phyloP scores from a whole-genome alignment of 1,140 invertebrate species.

The Cydia splendana region DNA sequence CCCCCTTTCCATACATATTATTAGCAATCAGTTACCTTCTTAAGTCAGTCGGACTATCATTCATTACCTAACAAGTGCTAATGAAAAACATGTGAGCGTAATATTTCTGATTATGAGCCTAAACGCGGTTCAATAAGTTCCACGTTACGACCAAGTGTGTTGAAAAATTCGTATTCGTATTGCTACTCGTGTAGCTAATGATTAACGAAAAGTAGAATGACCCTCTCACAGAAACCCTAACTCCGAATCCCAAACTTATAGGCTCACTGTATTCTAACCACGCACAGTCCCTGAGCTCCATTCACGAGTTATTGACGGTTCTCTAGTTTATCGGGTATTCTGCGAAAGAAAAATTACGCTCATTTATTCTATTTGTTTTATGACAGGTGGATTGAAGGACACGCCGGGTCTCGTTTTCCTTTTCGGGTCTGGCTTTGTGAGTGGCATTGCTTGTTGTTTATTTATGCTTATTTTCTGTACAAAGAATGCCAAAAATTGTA shows the following conservation, averaged over 20 bases:
- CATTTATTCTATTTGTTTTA: slow-evolving; percentile 33
- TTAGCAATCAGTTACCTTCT: no score
- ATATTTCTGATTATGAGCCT: no score
- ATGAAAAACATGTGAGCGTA: no score
- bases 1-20: no score
- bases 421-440: not conserved
- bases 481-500: not conserved
- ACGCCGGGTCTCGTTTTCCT: not conserved
- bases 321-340: not conserved
- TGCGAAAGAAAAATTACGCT: slow-evolving; percentile 20
- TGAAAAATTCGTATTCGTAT: no score
- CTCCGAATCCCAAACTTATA: not conserved
- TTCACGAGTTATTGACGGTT: slow-evolving; percentile 28
- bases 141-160: no score
- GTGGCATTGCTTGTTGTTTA: not conserved
- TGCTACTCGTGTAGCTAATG: no score
- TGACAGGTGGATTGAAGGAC: slow-evolving; percentile 17
- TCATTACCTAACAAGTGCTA: no score
- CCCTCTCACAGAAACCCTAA: not conserved
- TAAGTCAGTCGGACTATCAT: no score
- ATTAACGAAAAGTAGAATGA: no score
- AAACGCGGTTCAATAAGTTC: no score
- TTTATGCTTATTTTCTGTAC: not conserved
- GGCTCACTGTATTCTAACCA: slow-evolving; percentile 11
- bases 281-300: slow-evolving; percentile 25